Evolutionary conservation across 2,113 vertebrate genomes (phyloP), one percentile per base, ranked within the genome.

Genomic region (Apeltes quadracus): DNA sequence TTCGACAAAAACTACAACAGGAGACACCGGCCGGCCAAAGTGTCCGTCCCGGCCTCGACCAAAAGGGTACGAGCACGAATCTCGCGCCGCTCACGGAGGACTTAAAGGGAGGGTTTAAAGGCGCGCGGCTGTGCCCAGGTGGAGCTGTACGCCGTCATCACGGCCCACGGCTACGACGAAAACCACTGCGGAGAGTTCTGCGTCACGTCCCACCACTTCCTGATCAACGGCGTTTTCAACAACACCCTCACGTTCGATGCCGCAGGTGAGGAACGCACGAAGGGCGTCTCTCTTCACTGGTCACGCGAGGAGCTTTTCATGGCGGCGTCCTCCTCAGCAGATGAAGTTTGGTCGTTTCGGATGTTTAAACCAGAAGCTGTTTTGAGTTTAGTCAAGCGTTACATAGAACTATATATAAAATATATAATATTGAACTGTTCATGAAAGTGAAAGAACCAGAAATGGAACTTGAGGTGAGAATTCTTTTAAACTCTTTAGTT

Each of bases 1-100:
- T 95, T 95, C 39, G 81, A 95, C 88, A 92, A 77, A 56, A 78
- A 87, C 58, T 95, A 94, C 89, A 95, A 95, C 91, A 90, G 55
- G 69, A 84, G 76, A 57, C 93, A 79, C 81, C 78, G 85, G 22
- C 91, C 94, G 11, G 79, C 92, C 71, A 88, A 78, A 32, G 93
- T 95, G 67, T 43, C 44, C 8, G 34, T 92, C 25, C 94, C 93
- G 1, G 22, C 75, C 0, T 90, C 89, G 0, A 82, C 89, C 9
- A 92, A 87, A 76, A 95, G 94, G 92, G 94, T 94, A 34, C 32
- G 7, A 7, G 7, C 78, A 65, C 4, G 0, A 3, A 29, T 2
- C 4, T 5, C 41, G 20, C 11, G 3, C 3, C 54, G 44, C n/a
- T 16, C 3, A 2, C 0, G 12, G 0, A 3, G 0, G 23, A 0